These are phyloP conservation scores for Conus betulinus DNA, from an alignment of 1,140 invertebrate genomes.

Conservation along the genomic window DNA sequence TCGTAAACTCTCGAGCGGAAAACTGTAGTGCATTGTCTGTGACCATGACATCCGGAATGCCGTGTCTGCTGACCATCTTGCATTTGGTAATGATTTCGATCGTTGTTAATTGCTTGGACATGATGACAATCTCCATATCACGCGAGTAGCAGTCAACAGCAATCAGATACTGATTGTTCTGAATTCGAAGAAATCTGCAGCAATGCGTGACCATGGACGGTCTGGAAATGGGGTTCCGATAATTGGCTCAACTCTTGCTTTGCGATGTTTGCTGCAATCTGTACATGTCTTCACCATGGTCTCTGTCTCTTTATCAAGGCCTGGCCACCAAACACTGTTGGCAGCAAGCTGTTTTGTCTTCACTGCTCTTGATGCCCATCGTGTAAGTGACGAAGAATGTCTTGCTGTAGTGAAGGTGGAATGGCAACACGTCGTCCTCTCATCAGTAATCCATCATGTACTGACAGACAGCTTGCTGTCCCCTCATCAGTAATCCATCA, in stretches of 20 bases:
- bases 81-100: not conserved
- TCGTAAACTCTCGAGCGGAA: not conserved
- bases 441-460: not conserved
- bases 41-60: not conserved
- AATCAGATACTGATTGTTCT: not conserved
- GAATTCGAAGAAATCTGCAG: not conserved
- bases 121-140: not conserved
- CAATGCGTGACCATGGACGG: not conserved
- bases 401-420: too few species aligned
- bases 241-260: too few species aligned
- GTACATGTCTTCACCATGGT: too few species aligned
- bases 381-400: too few species aligned
- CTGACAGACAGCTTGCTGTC: too few species aligned
- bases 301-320: too few species aligned
- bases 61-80: not conserved
- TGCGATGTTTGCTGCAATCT: too few species aligned
- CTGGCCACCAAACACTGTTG: too few species aligned
- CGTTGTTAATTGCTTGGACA: not conserved
- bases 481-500: too few species aligned
- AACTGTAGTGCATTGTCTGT: not conserved
- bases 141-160: not conserved
- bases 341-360: too few species aligned
- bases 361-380: too few species aligned
- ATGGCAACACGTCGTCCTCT: not conserved
- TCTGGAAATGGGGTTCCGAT: too few species aligned